Conservation (phyloP, 2,888 invertebrate species). For the Cyaniris semiargus region DNA sequence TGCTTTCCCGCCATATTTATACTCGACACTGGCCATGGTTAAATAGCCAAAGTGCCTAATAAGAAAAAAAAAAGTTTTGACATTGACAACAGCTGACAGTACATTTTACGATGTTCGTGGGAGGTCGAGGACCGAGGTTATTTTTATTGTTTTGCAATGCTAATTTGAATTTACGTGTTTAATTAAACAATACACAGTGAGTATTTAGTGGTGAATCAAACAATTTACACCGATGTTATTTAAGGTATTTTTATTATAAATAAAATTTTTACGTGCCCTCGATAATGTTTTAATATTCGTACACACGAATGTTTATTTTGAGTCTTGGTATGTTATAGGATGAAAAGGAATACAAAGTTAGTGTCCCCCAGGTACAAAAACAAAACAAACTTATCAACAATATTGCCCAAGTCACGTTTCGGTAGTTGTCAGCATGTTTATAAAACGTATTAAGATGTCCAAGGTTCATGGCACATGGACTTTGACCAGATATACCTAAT, state of each 20-base stretch:
- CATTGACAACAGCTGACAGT: neutral
- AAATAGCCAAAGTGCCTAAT: too few species aligned
- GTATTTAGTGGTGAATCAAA: neutral
- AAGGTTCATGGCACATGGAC: constrained; percentile 5
- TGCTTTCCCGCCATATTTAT: too few species aligned
- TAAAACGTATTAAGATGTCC: neutral
- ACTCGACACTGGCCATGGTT: too few species aligned
- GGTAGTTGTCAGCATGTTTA: neutral
- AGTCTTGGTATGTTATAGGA: neutral
- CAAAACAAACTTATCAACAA: neutral
- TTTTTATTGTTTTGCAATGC: neutral
- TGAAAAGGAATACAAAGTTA: neutral
- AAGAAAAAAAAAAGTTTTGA: too few species aligned
- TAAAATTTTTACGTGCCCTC: neutral
- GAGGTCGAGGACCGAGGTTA: neutral
- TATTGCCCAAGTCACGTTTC: neutral
- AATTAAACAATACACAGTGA: neutral
- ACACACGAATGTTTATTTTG: neutral
- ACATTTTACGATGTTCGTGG: neutral
- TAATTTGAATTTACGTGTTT: neutral
- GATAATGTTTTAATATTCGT: neutral
- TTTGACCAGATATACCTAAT: neutral
- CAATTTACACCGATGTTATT: neutral
- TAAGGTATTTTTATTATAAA: neutral
- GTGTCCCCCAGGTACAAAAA: neutral